Conservation (phyloP, 1,140 invertebrate species). For the Lepidurus arcticus region DNA sequence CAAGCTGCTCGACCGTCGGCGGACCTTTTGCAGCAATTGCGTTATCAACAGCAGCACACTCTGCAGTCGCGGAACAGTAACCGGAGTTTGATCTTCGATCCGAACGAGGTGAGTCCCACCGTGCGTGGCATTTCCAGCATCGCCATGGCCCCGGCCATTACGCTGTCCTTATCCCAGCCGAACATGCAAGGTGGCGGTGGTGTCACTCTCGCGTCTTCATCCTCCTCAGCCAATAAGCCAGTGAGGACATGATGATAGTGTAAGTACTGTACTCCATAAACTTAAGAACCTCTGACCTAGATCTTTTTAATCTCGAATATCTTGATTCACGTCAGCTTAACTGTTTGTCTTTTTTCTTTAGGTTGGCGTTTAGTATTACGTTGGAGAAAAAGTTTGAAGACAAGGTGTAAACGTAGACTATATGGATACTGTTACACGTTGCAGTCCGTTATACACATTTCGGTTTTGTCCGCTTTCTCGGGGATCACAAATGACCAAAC, state of each 20-base stretch:
- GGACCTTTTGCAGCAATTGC: conserved; percentile 9
- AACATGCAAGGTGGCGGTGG: neutral
- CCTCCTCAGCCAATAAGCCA: neutral
- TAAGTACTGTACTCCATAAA: neutral
- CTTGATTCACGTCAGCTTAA: neutral
- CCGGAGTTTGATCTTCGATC: neutral
- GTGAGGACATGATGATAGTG: neutral
- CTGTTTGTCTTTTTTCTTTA: neutral
- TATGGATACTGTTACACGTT: no score
- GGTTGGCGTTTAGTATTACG: neutral
- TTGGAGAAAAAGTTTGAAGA: neutral
- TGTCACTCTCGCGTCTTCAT: neutral
- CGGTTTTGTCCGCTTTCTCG: neutral
- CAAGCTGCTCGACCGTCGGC: neutral
- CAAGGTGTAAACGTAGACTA: neutral
- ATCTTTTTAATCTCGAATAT: neutral
- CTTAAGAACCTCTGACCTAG: no score
- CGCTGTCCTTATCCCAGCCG: neutral
- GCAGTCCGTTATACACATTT: neutral
- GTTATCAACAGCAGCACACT: neutral
- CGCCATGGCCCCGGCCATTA: neutral
- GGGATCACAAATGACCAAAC: conserved; percentile 14
- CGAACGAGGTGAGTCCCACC: neutral
- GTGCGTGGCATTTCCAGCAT: neutral
- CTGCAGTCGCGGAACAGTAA: neutral